A percentile compares a stretch with the other conserved stretches of the same genome.
Evolutionary conservation across 2,113 vertebrate species (phyloP).

Genomic region (Hippocampus comes): DNA sequence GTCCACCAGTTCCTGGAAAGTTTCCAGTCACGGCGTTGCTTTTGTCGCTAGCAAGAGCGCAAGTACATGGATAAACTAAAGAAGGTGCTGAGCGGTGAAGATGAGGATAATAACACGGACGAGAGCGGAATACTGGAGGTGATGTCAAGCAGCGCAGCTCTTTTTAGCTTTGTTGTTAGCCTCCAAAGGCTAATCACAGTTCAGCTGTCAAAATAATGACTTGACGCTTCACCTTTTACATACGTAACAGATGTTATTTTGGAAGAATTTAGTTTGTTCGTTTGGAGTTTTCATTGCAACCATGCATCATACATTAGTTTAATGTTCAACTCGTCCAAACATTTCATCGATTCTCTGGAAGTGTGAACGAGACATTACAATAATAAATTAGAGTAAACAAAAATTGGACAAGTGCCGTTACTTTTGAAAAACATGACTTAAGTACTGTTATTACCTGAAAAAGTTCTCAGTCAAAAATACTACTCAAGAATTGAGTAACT

Average conservation of each 20-base stretch:
- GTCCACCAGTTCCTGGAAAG: neutral
- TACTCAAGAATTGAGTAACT: neutral
- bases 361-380: neutral
- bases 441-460: neutral
- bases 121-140: slow-evolving; percentile 77
- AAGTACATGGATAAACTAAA: slow-evolving; percentile 84
- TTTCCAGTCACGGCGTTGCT: neutral
- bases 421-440: neutral
- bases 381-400: neutral
- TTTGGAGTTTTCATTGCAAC: neutral
- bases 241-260: neutral
- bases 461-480: neutral
- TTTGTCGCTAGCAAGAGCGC: accelerated
- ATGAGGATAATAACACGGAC: slow-evolving; percentile 64
- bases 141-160: slow-evolving; percentile 11
- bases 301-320: neutral
- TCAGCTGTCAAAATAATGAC: neutral
- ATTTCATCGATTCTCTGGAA: neutral
- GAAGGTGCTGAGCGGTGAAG: slow-evolving; percentile 82
- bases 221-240: neutral
- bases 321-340: neutral
- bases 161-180: slow-evolving; percentile 20
- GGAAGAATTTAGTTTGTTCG: too few relatives aligned
- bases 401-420: neutral
- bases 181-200: neutral